phyloP scores from a whole-genome alignment of 2,113 vertebrate genomes.

The Crotophaga sulcirostris region DNA sequence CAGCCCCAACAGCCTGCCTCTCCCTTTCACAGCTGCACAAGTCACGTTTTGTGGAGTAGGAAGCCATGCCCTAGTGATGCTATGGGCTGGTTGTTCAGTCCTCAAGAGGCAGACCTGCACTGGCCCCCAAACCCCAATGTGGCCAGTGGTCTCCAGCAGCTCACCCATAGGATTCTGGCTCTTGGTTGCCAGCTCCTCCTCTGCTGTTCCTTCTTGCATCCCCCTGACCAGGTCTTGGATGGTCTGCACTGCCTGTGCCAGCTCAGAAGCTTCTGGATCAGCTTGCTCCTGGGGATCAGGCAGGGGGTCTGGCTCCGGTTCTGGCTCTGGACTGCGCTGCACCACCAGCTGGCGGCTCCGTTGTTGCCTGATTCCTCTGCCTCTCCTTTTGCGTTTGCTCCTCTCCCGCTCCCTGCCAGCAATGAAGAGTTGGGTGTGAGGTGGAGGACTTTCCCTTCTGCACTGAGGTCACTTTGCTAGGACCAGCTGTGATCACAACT shows the following conservation, averaged over 20 bases:
- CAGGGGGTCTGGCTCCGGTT: neutral
- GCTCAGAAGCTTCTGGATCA: neutral
- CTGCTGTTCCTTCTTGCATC: neutral
- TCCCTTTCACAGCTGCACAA: neutral
- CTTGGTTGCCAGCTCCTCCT: neutral
- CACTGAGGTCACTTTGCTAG: neutral
- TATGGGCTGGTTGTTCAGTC: rapidly evolving
- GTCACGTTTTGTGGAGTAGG: neutral
- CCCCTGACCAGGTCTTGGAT: neutral
- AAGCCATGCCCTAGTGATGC: neutral
- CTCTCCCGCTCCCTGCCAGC: conserved; percentile 46
- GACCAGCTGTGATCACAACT: neutral
- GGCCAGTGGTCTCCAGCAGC: neutral
- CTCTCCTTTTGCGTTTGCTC: conserved; percentile 10
- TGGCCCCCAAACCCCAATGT: rapidly evolving
- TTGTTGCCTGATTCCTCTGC: neutral
- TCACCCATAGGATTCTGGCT: neutral
- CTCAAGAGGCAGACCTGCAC: neutral
- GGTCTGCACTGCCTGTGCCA: rapidly evolving
- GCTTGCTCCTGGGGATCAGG: neutral
- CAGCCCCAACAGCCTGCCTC: neutral
- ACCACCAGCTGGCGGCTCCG: neutral
- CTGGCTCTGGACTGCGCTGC: neutral
- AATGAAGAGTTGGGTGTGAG: neutral
- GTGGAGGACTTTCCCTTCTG: neutral